phyloP scores from a whole-genome alignment of 2,888 invertebrate genomes.

The Vannuccia rotundouncinata region DNA sequence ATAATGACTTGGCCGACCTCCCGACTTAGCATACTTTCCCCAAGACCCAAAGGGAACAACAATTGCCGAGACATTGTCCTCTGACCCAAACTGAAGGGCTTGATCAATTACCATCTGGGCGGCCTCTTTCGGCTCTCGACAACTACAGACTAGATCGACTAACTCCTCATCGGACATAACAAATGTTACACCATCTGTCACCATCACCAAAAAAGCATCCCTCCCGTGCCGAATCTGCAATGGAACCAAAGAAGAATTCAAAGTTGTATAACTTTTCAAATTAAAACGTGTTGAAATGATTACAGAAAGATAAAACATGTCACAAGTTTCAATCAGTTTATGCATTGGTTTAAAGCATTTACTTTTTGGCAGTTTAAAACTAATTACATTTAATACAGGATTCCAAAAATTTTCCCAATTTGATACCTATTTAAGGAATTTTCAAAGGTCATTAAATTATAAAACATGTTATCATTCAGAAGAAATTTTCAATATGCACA shows the following conservation, averaged over 20 bases:
- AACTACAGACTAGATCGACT: slow-evolving; percentile 56
- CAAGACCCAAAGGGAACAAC: slow-evolving; percentile 60
- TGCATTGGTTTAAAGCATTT: too few species aligned
- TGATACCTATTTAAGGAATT: too few species aligned
- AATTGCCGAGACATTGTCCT: slow-evolving; percentile 59
- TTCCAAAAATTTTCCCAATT: too few species aligned
- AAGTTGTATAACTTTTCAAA: background rate
- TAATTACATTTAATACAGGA: too few species aligned
- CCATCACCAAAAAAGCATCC: slow-evolving; percentile 59
- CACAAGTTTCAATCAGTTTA: too few species aligned
- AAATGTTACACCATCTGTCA: slow-evolving; percentile 59
- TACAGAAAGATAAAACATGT: too few species aligned
- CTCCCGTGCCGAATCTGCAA: slow-evolving; percentile 57
- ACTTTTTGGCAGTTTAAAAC: too few species aligned
- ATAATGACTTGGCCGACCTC: background rate
- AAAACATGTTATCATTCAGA: too few species aligned
- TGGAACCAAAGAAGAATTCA: too few species aligned
- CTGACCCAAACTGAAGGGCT: slow-evolving; percentile 59
- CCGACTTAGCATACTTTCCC: slow-evolving; percentile 53
- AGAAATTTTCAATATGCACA: too few species aligned
- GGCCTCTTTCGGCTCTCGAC: slow-evolving; percentile 56
- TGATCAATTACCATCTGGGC: slow-evolving; percentile 58
- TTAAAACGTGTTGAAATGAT: slow-evolving; percentile 20
- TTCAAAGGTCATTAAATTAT: too few species aligned
- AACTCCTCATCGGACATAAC: slow-evolving; percentile 59